Percentiles rank a stretch among this genome's conserved stretches.
Evolutionary conservation across 1,140 invertebrate species (phyloP).

Genomic region (Nilaparvata lugens): DNA sequence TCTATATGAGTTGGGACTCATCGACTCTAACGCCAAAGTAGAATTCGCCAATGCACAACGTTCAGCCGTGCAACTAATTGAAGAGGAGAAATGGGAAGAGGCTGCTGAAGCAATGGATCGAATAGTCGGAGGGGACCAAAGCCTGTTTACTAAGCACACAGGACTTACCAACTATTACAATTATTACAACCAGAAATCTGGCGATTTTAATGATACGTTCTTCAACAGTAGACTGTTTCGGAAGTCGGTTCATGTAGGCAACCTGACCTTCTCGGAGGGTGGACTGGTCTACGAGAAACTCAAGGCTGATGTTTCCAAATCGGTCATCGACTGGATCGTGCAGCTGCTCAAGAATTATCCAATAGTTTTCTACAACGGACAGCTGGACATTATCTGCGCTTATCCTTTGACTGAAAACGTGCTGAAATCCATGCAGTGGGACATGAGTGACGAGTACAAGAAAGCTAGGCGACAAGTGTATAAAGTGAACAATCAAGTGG

Average conservation of each 20-base stretch:
- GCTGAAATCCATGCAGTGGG: constrained; percentile 50
- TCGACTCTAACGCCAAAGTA: constrained; percentile 32
- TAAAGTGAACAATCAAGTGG: constrained; percentile 10
- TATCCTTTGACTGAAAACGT: constrained; percentile 67
- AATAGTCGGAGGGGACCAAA: neutral
- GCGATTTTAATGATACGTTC: constrained; percentile 40
- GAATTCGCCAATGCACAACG: constrained; percentile 7
- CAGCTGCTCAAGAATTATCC: constrained; percentile 56
- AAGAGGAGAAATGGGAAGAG: constrained; percentile 1
- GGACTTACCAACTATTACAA: constrained; percentile 72
- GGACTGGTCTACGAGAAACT: constrained; percentile 55
- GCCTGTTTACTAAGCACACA: constrained; percentile 48
- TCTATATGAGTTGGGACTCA: constrained; percentile 62
- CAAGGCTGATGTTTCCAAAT: constrained; percentile 71
- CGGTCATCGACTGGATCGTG: constrained; percentile 62
- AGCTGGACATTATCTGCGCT: constrained; percentile 75
- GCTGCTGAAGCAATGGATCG: constrained; percentile 41
- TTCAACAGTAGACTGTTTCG: constrained; percentile 38
- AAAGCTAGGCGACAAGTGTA: constrained; percentile 41
- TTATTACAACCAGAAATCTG: constrained; percentile 43
- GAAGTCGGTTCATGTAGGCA: constrained; percentile 73
- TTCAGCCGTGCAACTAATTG: neutral
- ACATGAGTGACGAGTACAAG: constrained; percentile 51
- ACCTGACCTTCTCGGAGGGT: constrained; percentile 41
- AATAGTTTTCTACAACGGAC: constrained; percentile 62